Evolutionary conservation across 1,140 invertebrate genomes (phyloP).

Genomic region (Aphis gossypii): DNA sequence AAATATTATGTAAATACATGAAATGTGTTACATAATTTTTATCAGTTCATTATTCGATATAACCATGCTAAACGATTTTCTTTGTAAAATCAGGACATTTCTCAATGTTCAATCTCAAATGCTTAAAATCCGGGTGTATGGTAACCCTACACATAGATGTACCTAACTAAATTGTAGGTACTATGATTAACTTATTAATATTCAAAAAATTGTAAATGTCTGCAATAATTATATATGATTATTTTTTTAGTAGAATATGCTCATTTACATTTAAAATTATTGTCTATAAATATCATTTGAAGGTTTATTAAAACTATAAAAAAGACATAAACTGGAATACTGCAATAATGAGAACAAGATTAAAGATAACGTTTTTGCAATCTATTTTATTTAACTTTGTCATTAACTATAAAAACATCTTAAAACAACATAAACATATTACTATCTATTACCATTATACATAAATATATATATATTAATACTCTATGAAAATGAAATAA

Average conservation of each 20-base stretch:
- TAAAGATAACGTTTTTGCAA: neutral
- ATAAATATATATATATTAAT: neutral
- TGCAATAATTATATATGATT: neutral
- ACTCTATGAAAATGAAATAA: neutral
- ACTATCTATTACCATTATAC: too few species aligned
- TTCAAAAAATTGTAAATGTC: neutral
- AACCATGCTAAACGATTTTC: too few species aligned
- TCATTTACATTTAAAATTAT: neutral
- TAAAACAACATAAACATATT: neutral
- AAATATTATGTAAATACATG: too few species aligned
- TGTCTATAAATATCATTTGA: neutral
- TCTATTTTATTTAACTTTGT: slow-evolving; percentile 9
- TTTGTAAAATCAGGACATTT: too few species aligned
- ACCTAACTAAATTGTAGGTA: neutral
- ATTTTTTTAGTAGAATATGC: neutral
- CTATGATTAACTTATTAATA: neutral
- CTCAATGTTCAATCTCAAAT: too few species aligned
- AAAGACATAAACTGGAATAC: neutral
- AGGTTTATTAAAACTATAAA: neutral
- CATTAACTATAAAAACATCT: slow-evolving; percentile 3
- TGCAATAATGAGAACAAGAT: neutral
- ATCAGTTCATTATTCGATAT: too few species aligned
- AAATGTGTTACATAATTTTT: too few species aligned
- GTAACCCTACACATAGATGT: neutral
- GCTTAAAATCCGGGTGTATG: too few species aligned